phyloP scores from a whole-genome alignment of 2,888 invertebrate species.

The Scelioninae gen. 1 region DNA sequence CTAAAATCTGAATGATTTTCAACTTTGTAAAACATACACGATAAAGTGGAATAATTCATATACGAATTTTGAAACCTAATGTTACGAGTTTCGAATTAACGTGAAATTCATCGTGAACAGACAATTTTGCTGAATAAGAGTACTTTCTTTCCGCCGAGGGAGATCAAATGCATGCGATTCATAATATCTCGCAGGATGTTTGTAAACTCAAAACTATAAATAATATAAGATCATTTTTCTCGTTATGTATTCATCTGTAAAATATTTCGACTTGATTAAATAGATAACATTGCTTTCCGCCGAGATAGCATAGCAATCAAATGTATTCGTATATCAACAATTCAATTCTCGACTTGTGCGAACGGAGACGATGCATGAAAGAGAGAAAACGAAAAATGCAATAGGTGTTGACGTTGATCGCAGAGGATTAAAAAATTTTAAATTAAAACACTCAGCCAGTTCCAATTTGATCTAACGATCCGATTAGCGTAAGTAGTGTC shows the following conservation, averaged over 20 bases:
- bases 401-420: slow-evolving; percentile 42
- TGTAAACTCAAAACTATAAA: neutral
- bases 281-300: neutral
- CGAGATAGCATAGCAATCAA: neutral
- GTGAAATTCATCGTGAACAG: neutral
- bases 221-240: neutral
- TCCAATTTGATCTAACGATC: slow-evolving; percentile 74
- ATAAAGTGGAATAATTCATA: neutral
- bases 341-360: slow-evolving; percentile 10
- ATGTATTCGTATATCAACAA: neutral
- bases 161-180: neutral
- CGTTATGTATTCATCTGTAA: slow-evolving; percentile 2
- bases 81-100: neutral
- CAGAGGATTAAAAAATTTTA: slow-evolving; percentile 71
- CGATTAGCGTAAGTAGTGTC: slow-evolving; percentile 68
- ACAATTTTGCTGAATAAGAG: neutral
- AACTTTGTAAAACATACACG: neutral
- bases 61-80: neutral
- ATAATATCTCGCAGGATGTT: no score
- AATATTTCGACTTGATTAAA: slow-evolving; percentile 33
- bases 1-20: neutral
- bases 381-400: slow-evolving; percentile 33
- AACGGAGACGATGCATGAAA: slow-evolving; percentile 8
- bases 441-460: slow-evolving; percentile 76
- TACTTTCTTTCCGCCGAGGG: neutral